Conservation (phyloP, 2,113 vertebrate species). For the Brachirus orientalis region DNA sequence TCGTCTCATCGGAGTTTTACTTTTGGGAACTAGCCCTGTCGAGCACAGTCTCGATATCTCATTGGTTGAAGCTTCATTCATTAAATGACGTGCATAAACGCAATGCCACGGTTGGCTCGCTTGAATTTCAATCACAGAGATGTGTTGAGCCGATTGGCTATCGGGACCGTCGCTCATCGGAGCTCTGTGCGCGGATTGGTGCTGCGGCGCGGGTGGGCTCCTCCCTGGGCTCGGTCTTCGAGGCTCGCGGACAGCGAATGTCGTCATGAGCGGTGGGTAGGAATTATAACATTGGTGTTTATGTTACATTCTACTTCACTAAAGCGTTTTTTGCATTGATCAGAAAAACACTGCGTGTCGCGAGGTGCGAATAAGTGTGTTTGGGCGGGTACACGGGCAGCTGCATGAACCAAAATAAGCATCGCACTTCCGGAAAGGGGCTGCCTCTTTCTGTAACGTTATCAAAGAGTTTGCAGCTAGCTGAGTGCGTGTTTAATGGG, state of each 20-base stretch:
- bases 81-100: background rate
- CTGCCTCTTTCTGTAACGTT: slow-evolving; percentile 76
- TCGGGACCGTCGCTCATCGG: slow-evolving; percentile 11
- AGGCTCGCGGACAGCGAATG: slow-evolving; percentile 85
- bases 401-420: slow-evolving; percentile 37
- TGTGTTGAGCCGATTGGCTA: slow-evolving; percentile 44
- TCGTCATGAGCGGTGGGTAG: slow-evolving; percentile 91
- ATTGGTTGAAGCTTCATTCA: slow-evolving; percentile 64
- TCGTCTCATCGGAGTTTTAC: background rate
- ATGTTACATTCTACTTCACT: slow-evolving; percentile 81
- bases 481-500: slow-evolving; percentile 33
- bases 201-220: slow-evolving; percentile 70
- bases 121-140: slow-evolving; percentile 61
- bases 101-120: slow-evolving; percentile 5
- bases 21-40: slow-evolving; percentile 35
- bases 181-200: slow-evolving; percentile 74
- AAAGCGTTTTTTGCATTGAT: slow-evolving; percentile 64
- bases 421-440: slow-evolving; percentile 78
- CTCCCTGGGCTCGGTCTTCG: slow-evolving; percentile 75
- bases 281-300: slow-evolving; percentile 87
- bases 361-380: slow-evolving; percentile 35
- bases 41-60: slow-evolving; percentile 12
- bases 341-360: slow-evolving; percentile 3
- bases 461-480: slow-evolving; percentile 83
- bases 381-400: slow-evolving; percentile 6